Evolutionary conservation across 2,888 invertebrate genomes (phyloP).

Genomic region (Pantelozetes paolii): DNA sequence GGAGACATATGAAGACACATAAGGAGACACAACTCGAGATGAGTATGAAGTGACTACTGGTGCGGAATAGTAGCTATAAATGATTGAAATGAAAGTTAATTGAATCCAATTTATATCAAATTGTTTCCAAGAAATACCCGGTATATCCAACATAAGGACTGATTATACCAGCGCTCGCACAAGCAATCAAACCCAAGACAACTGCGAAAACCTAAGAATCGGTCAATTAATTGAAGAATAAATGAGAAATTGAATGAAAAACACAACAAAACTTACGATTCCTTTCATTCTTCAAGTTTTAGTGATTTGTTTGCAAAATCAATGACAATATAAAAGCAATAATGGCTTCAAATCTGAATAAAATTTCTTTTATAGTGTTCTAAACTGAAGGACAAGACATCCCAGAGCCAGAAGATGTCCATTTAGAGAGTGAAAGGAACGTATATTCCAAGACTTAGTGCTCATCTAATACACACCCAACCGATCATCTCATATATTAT

Average conservation of each 20-base stretch:
- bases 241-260: neutral
- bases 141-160: neutral
- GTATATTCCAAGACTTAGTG: neutral
- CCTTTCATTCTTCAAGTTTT: slow-evolving; percentile 5
- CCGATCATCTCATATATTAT: neutral
- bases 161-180: neutral
- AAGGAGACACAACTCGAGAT: too few species aligned
- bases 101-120: neutral
- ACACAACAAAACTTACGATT: neutral
- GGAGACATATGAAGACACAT: too few species aligned
- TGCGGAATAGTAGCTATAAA: neutral
- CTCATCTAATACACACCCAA: neutral
- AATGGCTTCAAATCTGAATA: neutral
- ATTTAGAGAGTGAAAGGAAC: slow-evolving; percentile 2
- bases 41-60: neutral
- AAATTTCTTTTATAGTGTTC: neutral
- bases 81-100: neutral
- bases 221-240: neutral
- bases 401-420: neutral
- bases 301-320: neutral
- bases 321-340: neutral
- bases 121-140: neutral
- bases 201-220: neutral
- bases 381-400: neutral
- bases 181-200: neutral